These are phyloP conservation scores for Chloebia gouldiae DNA, from an alignment of 2,113 vertebrate species.

Conservation along the genomic window DNA sequence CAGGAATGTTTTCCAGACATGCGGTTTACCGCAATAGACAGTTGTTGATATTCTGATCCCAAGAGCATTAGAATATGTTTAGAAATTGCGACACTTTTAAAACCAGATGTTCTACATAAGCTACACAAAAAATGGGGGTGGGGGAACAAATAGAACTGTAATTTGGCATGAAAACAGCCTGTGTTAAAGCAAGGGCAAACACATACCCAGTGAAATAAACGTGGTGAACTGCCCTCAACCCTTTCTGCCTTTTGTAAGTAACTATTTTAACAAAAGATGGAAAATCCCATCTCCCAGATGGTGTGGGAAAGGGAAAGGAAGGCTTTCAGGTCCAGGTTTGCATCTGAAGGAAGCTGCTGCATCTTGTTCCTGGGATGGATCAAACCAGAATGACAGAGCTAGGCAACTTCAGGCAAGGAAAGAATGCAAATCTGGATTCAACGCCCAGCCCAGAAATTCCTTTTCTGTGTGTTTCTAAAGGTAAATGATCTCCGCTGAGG, in stretches of 20 bases:
- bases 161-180: conserved; percentile 51
- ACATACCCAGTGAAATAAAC: conserved; percentile 50
- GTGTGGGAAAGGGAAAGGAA: conserved; percentile 4
- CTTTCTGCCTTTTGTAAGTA: conserved; percentile 27
- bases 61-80: conserved; percentile 85
- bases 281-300: conserved; percentile 31
- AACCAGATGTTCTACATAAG: conserved; percentile 85
- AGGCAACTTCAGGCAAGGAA: background rate
- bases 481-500: background rate
- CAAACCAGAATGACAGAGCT: conserved; percentile 29
- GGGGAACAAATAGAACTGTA: conserved; percentile 56
- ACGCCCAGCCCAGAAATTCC: background rate
- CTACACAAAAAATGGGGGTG: conserved; percentile 49
- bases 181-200: conserved; percentile 36
- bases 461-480: background rate
- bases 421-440: background rate
- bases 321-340: background rate
- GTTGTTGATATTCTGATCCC: conserved; percentile 83
- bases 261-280: conserved; percentile 36
- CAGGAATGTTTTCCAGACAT: conserved; percentile 82
- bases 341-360: conserved; percentile 13
- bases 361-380: conserved; percentile 7
- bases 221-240: conserved; percentile 37
- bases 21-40: conserved; percentile 81
- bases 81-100: conserved; percentile 84